These are phyloP conservation scores for Notamacropus eugenii DNA, from an alignment of 2,797 vertebrate genomes.

Conservation along the genomic window DNA sequence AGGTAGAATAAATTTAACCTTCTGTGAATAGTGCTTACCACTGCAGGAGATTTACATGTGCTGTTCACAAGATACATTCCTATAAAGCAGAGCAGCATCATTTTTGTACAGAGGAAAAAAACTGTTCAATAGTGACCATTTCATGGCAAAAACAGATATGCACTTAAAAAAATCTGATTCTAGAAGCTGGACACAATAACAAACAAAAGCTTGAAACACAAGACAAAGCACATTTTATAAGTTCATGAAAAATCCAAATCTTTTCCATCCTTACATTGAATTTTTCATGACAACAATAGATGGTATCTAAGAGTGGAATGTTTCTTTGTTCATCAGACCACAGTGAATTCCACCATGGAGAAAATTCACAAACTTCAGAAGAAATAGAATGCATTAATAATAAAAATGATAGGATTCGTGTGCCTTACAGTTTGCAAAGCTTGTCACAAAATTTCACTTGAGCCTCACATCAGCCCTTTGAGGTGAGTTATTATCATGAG, in stretches of 20 bases:
- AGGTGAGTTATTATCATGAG: not conserved
- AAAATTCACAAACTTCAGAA: slow-evolving; percentile 73
- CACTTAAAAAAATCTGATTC: slow-evolving; percentile 42
- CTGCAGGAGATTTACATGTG: slow-evolving; percentile 79
- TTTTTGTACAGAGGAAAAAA: slow-evolving; percentile 62
- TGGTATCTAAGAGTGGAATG: slow-evolving; percentile 49
- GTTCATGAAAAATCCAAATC: slow-evolving; percentile 72
- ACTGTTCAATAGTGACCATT: slow-evolving; percentile 16
- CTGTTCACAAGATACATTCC: slow-evolving; percentile 63
- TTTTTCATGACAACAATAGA: slow-evolving; percentile 71
- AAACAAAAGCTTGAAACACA: not conserved
- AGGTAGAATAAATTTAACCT: slow-evolving; percentile 82
- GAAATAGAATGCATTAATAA: slow-evolving; percentile 61
- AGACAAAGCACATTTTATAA: slow-evolving; percentile 43
- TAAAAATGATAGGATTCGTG: not conserved
- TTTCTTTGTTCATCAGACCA: slow-evolving; percentile 67
- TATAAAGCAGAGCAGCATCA: slow-evolving; percentile 4
- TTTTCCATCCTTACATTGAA: slow-evolving; percentile 55
- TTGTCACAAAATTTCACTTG: not conserved
- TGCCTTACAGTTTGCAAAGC: not conserved
- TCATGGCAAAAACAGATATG: slow-evolving; percentile 8
- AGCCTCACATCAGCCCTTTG: not conserved
- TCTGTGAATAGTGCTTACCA: slow-evolving; percentile 63
- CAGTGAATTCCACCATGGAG: slow-evolving; percentile 59
- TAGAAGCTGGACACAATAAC: not conserved